phyloP scores from a whole-genome alignment of 2,888 invertebrate genomes.

The Euproctis similis region DNA sequence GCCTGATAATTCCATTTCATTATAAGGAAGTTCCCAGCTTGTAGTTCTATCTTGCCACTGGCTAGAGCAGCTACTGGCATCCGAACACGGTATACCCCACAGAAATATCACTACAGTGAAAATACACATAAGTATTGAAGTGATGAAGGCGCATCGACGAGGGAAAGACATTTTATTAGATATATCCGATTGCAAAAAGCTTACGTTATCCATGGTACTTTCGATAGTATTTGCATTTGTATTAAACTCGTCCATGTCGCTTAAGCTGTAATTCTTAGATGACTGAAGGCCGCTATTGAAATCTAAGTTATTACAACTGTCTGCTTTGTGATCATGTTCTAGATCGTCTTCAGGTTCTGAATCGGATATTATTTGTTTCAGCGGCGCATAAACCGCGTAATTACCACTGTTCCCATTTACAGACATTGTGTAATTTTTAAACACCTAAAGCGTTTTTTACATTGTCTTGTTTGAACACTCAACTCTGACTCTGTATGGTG shows the following conservation, averaged over 20 bases:
- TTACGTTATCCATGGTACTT: constrained; percentile 68
- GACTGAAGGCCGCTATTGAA: constrained; percentile 63
- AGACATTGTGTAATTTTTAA: constrained; percentile 45
- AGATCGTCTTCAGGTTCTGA: constrained; percentile 85
- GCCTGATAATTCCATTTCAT: constrained; percentile 81
- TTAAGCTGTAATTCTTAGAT: constrained; percentile 61
- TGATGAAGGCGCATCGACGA: constrained; percentile 80
- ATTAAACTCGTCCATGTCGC: constrained; percentile 66
- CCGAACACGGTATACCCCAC: constrained; percentile 85
- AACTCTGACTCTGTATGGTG: no score
- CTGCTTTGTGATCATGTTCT: constrained; percentile 51
- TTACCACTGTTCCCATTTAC: constrained; percentile 64
- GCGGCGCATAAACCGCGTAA: constrained; percentile 80
- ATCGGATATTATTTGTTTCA: constrained; percentile 86
- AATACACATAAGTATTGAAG: constrained; percentile 82
- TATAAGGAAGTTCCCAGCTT: constrained; percentile 81
- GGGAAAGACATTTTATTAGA: constrained; percentile 79
- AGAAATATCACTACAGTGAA: constrained; percentile 83
- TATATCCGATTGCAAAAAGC: constrained; percentile 62
- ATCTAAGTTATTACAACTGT: constrained; percentile 61
- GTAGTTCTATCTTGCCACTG: constrained; percentile 76
- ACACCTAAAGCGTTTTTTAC: constrained; percentile 1
- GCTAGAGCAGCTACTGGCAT: constrained; percentile 79
- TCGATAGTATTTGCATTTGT: constrained; percentile 64
- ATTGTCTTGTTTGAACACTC: constrained; percentile 6